Base-by-base conservation (phyloP, 2,113 vertebrate genomes). In the Mastomys coucha region DNA sequence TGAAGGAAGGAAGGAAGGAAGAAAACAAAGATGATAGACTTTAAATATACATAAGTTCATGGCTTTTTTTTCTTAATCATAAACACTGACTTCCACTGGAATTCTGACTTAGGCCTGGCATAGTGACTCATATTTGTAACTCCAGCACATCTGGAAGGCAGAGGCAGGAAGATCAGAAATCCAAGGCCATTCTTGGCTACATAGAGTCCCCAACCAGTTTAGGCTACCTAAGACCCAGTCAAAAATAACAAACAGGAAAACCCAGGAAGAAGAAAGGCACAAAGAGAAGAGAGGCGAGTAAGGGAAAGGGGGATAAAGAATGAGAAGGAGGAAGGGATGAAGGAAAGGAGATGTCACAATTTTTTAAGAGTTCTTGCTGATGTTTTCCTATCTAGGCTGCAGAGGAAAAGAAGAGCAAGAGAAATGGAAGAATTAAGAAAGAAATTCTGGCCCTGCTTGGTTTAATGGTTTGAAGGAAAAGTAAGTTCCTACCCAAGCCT, bases 11-110 rank as follows among this genome's bases (percentile, higher is more conserved):
- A 26, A 7, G 7, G 7, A 58, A 24, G 20, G 12, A 56, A 6
- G 14, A 28, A 76, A 76, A 0, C 2, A 19, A 28, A 17, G 33
- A n/a, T n/a, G 33, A 69, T 36, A 42, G 22, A 42, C 24, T 13
- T 63, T 31, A 84, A 84, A 42, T 42, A 63, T 60, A 60, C 7
- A 60, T 42, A 63, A 88, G 51, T 67, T 67, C 7, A 2, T 96
- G 39, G 31, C 87, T 72, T 89, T 89, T 93, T 93, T 53, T 53
- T 53, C 11, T 10, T 10, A 49, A 42, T n/a, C 42, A 95, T 96
- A 77, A 94, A 73, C 56, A 45, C n/a, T 77, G 95, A 92, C 13
- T 73, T 86, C 69, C 9, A 87, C 11, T 92, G 72, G 85, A 88
- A 97, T 93, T 89, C 72, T 81, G 24, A 73, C 56, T 65, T 85